Conservation (phyloP, 37 sponge, comb jelly and placozoan species). For the Eunapius fragilis region DNA sequence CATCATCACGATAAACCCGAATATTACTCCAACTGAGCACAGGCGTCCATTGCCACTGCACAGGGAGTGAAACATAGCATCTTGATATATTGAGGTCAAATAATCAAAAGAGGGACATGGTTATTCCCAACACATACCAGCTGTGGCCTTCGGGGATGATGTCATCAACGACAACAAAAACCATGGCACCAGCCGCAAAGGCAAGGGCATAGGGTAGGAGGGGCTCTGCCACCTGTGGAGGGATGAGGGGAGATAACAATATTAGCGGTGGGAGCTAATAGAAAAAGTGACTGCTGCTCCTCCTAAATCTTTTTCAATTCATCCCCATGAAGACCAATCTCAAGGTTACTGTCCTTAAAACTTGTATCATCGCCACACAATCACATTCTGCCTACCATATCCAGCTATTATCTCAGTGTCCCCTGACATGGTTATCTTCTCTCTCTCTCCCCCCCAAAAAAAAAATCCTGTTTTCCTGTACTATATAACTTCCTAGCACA, state of each 20-base stretch:
- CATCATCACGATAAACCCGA: slow-evolving; percentile 98
- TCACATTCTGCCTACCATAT: no score
- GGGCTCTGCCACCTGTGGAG: slow-evolving; percentile 77
- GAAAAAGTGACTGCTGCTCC: no score
- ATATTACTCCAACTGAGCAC: slow-evolving; percentile 66
- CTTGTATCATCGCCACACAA: background rate
- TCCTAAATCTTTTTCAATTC: no score
- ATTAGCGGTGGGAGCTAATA: no score
- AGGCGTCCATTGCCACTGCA: slow-evolving; percentile 90
- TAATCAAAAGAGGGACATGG: background rate
- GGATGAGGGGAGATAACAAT: background rate
- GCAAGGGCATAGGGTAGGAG: slow-evolving; percentile 90
- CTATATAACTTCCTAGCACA: no score
- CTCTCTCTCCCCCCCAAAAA: background rate
- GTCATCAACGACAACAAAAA: slow-evolving; percentile 93
- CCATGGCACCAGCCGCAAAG: slow-evolving; percentile 99
- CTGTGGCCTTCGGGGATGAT: slow-evolving; percentile 87
- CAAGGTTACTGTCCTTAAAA: background rate
- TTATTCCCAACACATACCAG: slow-evolving; percentile 41
- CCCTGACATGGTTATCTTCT: background rate
- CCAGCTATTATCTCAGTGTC: no score
- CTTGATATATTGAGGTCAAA: background rate
- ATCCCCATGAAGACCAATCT: no score
- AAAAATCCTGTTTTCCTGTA: no score
- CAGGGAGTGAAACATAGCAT: no score